phyloP scores from a whole-genome alignment of 2,113 vertebrate species.

The Pelusios castaneus region DNA sequence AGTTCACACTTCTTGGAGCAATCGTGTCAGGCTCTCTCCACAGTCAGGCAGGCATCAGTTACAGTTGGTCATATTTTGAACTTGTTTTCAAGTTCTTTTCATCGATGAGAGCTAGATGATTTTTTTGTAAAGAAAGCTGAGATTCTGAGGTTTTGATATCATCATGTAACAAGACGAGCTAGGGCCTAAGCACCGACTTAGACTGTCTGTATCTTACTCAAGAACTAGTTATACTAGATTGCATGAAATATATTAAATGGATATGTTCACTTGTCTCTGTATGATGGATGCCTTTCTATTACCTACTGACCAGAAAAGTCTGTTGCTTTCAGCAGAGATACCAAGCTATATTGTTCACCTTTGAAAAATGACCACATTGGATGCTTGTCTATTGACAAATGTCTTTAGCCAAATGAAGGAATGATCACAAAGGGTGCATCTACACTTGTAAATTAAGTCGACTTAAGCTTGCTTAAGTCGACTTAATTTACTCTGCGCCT shows the following conservation, averaged over 20 bases:
- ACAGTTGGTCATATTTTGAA: no score
- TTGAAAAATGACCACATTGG: slow-evolving; percentile 21
- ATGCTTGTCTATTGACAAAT: slow-evolving; percentile 4
- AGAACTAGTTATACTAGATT: neutral
- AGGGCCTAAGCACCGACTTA: neutral
- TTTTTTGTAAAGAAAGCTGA: neutral
- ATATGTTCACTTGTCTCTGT: neutral
- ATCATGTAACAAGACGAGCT: neutral
- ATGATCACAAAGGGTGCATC: no score
- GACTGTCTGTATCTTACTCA: neutral
- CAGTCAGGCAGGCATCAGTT: no score
- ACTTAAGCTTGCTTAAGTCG: no score
- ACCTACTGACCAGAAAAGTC: slow-evolving; percentile 21
- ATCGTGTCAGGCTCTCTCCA: no score
- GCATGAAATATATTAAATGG: neutral
- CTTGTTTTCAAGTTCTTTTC: no score
- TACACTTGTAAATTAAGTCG: no score
- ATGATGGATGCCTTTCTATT: slow-evolving; percentile 47
- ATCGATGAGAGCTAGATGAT: no score
- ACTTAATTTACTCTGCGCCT: no score
- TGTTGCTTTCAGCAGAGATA: slow-evolving; percentile 15
- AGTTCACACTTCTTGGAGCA: no score
- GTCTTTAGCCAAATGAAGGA: neutral
- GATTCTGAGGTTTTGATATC: neutral
- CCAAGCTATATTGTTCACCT: slow-evolving; percentile 37